Percentiles rank a stretch among this genome's conserved stretches.
phyloP scores from a whole-genome alignment of 1,140 invertebrate species.

The Sinella curviseta region DNA sequence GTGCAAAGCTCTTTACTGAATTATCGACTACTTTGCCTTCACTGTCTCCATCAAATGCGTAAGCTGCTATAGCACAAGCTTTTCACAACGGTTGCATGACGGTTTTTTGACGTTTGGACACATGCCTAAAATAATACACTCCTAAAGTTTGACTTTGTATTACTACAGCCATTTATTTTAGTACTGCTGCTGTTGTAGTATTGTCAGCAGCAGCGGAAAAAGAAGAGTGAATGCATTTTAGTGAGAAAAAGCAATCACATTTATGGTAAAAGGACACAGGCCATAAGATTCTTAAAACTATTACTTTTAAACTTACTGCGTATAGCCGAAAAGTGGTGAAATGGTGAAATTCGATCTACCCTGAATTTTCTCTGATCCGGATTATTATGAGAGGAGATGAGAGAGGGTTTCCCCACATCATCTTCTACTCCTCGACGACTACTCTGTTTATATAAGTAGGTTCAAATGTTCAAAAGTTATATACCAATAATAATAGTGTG shows the following conservation, averaged over 20 bases:
- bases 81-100: slow-evolving; percentile 1
- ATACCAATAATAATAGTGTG: background rate
- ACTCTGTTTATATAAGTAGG: too few relatives aligned
- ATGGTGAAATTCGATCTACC: slow-evolving; percentile 18
- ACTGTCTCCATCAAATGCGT: too few relatives aligned
- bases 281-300: background rate
- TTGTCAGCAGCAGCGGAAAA: background rate
- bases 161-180: background rate
- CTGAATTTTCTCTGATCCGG: slow-evolving; percentile 17
- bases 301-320: background rate
- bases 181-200: too few relatives aligned
- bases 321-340: slow-evolving; percentile 9
- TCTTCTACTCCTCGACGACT: background rate
- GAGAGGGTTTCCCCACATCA: background rate
- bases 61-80: too few relatives aligned
- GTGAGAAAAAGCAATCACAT: slow-evolving; percentile 15
- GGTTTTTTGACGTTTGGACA: slow-evolving; percentile 15
- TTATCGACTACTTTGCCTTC: background rate
- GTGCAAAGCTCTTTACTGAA: background rate
- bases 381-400: slow-evolving; percentile 13
- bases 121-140: slow-evolving; percentile 12
- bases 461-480: too few relatives aligned
- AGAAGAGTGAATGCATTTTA: background rate
- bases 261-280: background rate
- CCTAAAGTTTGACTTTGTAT: too few relatives aligned